Percentiles rank a stretch among this genome's conserved stretches.
phyloP scores from a whole-genome alignment of 1,140 invertebrate species.

The Ostrea denselamellosa region DNA sequence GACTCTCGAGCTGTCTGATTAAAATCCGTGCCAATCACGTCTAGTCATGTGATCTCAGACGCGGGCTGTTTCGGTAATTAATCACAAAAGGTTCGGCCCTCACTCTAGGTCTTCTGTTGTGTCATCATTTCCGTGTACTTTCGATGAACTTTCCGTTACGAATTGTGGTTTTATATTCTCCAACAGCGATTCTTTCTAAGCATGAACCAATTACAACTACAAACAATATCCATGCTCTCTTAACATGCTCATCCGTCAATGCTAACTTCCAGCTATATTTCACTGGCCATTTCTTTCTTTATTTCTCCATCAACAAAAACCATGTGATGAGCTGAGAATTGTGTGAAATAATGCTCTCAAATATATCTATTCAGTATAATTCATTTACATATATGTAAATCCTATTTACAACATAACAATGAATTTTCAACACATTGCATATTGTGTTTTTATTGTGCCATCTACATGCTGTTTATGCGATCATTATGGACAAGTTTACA shows the following conservation, averaged over 20 bases:
- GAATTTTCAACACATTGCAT: background rate
- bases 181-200: no score
- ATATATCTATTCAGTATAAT: no score
- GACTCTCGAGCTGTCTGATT: background rate
- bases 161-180: background rate
- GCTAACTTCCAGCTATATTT: no score
- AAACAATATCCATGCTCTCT: no score
- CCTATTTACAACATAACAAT: no score
- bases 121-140: conserved; percentile 31
- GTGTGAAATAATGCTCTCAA: no score
- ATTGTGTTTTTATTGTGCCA: conserved; percentile 3
- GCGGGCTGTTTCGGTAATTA: conserved; percentile 18
- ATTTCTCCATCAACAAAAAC: no score
- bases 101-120: conserved; percentile 9
- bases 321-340: no score
- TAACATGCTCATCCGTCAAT: no score
- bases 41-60: background rate
- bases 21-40: conserved; percentile 22
- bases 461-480: conserved; percentile 24
- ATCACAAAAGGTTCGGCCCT: conserved; percentile 5
- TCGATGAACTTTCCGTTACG: conserved; percentile 16
- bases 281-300: no score
- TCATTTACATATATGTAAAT: no score
- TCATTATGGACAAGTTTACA: background rate
- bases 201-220: no score